Conservation (phyloP, 2,113 vertebrate species). For the Hippocampus comes region DNA sequence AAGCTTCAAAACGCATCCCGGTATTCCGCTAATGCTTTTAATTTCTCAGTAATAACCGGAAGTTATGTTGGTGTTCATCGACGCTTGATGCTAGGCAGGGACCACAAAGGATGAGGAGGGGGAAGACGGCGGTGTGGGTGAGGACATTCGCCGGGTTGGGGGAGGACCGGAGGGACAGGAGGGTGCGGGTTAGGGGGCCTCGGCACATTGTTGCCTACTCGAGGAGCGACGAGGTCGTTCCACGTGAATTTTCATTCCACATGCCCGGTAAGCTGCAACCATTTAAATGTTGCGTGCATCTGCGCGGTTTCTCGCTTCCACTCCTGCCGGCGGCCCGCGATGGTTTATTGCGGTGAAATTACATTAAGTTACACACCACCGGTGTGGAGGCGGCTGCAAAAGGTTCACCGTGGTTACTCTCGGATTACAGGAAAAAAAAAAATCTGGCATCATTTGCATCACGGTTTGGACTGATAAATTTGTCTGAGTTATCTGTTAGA, state of each 20-base stretch:
- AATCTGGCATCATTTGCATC: neutral
- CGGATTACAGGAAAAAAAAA: neutral
- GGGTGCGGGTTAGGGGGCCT: neutral
- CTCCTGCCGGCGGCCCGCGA: neutral
- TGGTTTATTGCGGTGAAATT: neutral
- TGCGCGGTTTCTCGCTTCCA: neutral
- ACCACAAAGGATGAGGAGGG: constrained; percentile 5
- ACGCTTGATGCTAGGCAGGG: neutral
- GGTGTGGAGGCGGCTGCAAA: neutral
- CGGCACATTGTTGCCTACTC: constrained; percentile 11
- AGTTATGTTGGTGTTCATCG: neutral
- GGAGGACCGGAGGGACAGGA: constrained; percentile 39
- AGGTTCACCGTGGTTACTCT: neutral
- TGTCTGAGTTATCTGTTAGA: neutral
- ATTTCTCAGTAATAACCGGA: constrained; percentile 23
- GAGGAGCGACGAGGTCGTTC: constrained; percentile 2
- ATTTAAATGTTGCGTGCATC: neutral
- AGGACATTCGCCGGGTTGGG: constrained; percentile 1
- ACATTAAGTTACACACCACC: neutral
- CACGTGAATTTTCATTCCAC: constrained; percentile 30
- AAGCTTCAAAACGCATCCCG: neutral
- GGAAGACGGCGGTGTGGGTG: constrained; percentile 2
- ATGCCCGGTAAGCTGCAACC: constrained; percentile 50
- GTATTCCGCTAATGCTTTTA: constrained; percentile 21
- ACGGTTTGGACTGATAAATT: neutral